Evolutionary conservation across 1,140 invertebrate genomes (phyloP), one percentile per base, ranked within the genome.

Genomic region (Drosophila navojoa): DNA sequence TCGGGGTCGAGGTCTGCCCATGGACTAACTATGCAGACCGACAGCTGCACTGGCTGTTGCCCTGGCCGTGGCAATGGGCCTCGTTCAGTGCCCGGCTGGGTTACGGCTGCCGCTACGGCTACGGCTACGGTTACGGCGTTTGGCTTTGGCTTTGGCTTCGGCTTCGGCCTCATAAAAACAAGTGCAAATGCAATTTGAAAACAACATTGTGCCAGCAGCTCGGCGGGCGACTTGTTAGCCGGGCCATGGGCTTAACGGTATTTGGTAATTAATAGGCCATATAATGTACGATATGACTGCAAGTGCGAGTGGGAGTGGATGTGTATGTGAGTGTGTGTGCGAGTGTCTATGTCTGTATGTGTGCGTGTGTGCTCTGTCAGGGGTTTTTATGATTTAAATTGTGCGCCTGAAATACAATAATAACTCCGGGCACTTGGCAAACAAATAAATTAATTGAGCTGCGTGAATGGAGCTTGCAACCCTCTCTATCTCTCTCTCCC

Each of bases 261-360:
- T 87, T 87, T 87, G 82, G 82, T 86, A 86, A 86, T 86, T 86
- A 86, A 86, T 87, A 86, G 82, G 82, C 82, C 82, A 87, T 86
- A 86, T 86, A 87, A 87, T 87, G 82, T 87, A 81, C 76, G 78
- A 86, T 86, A 70, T 49, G 57, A 54, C 55, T 49, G 54, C 44
- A 32, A 19, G 32, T 67, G 54, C n/a, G 25, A 13, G 6, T 62
- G 25, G 27, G 38, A 29, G 16, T 63, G 52, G 15, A n/a, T 40
- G 11, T 15, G 4, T 57, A 10, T 40, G 32, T 29, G 22, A 29
- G 7, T 57, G 19, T 22, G 22, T 15, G 5, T 42, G 11, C 29
- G 32, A 38, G 11, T 58, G 40, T 35, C 40, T 25, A 16, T 25
- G 16, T 25, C 32, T 32, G 22, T 15, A 1, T 57, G 10, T 40